Evolutionary conservation across 2,888 invertebrate species (phyloP).

Genomic region (Dynastes grantii): DNA sequence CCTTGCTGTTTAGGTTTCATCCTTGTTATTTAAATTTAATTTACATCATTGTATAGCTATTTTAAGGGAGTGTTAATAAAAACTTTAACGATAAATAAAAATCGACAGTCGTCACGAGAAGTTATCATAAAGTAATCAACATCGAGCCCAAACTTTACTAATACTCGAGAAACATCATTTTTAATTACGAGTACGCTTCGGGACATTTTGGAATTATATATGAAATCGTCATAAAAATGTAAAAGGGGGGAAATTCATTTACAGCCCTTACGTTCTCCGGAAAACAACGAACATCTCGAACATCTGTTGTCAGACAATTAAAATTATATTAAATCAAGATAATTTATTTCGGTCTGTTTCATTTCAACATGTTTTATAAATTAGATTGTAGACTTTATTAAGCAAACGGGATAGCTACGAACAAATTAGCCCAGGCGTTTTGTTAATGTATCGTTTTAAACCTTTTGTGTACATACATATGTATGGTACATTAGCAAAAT

Average conservation of each 20-base stretch:
- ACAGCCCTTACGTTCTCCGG: neutral
- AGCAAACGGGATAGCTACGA: neutral
- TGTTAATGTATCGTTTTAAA: neutral
- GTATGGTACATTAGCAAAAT: too few species aligned
- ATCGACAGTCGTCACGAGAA: neutral
- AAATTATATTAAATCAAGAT: conserved; percentile 41
- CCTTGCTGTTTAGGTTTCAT: neutral
- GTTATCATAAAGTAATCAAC: conserved; percentile 13
- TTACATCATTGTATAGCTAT: too few species aligned
- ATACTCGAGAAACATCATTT: conserved; percentile 1
- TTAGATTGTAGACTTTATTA: neutral
- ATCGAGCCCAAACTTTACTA: neutral
- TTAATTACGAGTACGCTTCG: conserved; percentile 14
- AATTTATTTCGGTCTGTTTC: conserved; percentile 31
- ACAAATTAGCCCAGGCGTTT: neutral
- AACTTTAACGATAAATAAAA: neutral
- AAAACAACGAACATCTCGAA: conserved; percentile 21
- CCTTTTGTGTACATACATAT: neutral
- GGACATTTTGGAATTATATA: conserved; percentile 18
- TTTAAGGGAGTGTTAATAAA: neutral
- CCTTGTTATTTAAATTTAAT: too few species aligned
- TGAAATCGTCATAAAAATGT: conserved; percentile 35
- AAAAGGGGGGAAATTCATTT: neutral
- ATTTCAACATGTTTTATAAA: conserved; percentile 27
- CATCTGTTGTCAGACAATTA: conserved; percentile 39